Conservation (phyloP, 2,797 vertebrate species). For the Leuciscus waleckii region DNA sequence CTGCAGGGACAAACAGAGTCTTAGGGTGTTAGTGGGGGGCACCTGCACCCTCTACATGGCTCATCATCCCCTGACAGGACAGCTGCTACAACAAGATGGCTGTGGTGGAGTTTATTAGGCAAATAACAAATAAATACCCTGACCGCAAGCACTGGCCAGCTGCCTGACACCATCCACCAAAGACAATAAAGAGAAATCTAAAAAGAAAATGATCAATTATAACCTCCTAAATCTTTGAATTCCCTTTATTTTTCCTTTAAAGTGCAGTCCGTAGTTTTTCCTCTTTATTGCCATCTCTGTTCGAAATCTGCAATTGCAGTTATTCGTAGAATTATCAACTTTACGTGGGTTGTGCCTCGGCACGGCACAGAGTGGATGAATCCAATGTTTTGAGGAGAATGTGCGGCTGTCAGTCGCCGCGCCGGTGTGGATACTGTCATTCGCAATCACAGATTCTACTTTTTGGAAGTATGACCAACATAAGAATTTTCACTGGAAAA, state of each 20-base stretch:
- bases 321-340: too few species aligned
- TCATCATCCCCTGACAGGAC: constrained; percentile 38
- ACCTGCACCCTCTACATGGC: constrained; percentile 30
- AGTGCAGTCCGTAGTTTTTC: too few species aligned
- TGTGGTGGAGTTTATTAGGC: constrained; percentile 40
- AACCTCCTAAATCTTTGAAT: not conserved
- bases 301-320: too few species aligned
- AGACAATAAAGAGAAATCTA: not conserved
- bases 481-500: too few species aligned
- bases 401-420: too few species aligned
- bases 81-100: constrained; percentile 58
- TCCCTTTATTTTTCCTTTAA: constrained; percentile 5
- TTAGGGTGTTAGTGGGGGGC: not conserved
- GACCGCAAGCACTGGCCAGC: constrained; percentile 24
- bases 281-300: too few species aligned
- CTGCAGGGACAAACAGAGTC: not conserved
- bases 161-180: constrained; percentile 23
- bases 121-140: constrained; percentile 57
- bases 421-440: too few species aligned
- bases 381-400: too few species aligned
- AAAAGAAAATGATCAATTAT: not conserved
- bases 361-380: too few species aligned
- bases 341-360: too few species aligned
- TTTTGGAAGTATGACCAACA: too few species aligned
- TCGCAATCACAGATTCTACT: too few species aligned